Evolutionary conservation across 2,113 vertebrate species (phyloP), one percentile per base, ranked within the genome.

Genomic region (Leucosticte australis): DNA sequence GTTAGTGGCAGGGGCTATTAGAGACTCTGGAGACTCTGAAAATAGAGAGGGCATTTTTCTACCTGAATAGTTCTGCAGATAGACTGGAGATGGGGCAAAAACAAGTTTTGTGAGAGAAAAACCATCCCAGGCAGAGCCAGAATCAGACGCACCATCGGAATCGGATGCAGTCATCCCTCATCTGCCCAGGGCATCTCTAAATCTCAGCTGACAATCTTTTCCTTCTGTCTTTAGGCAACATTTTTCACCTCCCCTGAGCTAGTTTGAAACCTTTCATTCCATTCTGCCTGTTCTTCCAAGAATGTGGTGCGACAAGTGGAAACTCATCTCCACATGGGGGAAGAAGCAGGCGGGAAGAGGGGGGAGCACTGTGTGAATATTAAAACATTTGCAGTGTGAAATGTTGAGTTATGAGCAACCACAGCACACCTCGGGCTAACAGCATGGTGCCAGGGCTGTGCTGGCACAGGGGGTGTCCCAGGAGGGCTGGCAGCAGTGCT

Each of bases 151-250:
- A 71, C 56, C 52, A 59, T 78, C 0, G 0, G 77, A 90, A 91
- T 92, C 5, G 0, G 73, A 79, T 69, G 28, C 52, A 95, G 73
- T 87, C 91, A 92, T 87, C 53, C 60, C 49, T 95, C 28, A 60
- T 65, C 80, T 91, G 92, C 91, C 74, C 73, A 92, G 77, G 56
- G 94, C 92, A 94, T 82, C 91, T 96, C 65, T 82, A 84, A 92
- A 96, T 96, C 95, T 95, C 83, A 73, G 57, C 69, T 94, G 65
- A 95, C 92, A 96, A 95, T 91, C 89, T 95, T 95, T 91, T 92
- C 77, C 87, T 92, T 91, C 83, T 95, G 87, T 96, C 94, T 96
- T 95, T 49, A 95, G 91, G 96, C 91, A 95, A 95, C 77, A 92
- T 93, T 96, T 97, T 97, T 96, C 83, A 87, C 89, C 95, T 92